Evolutionary conservation across 2,113 vertebrate species (phyloP).

Genomic region (Micromys minutus): DNA sequence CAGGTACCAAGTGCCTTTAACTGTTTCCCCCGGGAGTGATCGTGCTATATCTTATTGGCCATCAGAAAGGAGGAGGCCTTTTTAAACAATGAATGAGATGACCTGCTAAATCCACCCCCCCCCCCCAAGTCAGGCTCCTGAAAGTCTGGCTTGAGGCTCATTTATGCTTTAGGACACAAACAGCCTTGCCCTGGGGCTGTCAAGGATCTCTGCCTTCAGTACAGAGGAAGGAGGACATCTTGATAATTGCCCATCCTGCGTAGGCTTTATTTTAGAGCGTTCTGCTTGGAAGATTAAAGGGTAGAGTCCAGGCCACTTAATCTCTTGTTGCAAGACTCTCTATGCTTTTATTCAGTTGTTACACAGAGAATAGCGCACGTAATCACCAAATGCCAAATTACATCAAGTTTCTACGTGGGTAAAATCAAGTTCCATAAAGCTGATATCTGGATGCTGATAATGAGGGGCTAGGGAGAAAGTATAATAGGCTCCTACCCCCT

Average conservation of each 20-base stretch:
- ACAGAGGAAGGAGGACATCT: not conserved
- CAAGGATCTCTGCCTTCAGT: not conserved
- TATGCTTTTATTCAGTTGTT: slow-evolving; percentile 57
- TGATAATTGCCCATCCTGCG: not conserved
- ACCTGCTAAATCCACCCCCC: not conserved
- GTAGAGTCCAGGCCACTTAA: slow-evolving; percentile 23
- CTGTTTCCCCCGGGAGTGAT: not conserved
- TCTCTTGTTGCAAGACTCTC: slow-evolving; percentile 44
- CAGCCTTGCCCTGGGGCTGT: not conserved
- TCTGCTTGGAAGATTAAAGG: slow-evolving; percentile 69
- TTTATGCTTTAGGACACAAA: not conserved
- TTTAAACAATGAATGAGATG: slow-evolving; percentile 13
- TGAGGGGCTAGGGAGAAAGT: not conserved
- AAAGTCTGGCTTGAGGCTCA: slow-evolving; percentile 19
- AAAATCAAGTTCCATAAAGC: slow-evolving; percentile 19
- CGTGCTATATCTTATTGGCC: not conserved
- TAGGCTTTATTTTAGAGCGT: slow-evolving; percentile 32
- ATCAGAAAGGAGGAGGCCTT: not conserved
- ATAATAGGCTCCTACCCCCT: not conserved
- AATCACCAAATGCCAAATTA: slow-evolving; percentile 37
- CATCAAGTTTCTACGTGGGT: not conserved
- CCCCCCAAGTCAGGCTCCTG: not conserved
- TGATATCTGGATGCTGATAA: not conserved
- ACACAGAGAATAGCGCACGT: not conserved
- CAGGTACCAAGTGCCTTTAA: not conserved